Evolutionary conservation across 1,140 invertebrate genomes (phyloP), one percentile per base, ranked within the genome.

Genomic region (Drosophila yakuba): DNA sequence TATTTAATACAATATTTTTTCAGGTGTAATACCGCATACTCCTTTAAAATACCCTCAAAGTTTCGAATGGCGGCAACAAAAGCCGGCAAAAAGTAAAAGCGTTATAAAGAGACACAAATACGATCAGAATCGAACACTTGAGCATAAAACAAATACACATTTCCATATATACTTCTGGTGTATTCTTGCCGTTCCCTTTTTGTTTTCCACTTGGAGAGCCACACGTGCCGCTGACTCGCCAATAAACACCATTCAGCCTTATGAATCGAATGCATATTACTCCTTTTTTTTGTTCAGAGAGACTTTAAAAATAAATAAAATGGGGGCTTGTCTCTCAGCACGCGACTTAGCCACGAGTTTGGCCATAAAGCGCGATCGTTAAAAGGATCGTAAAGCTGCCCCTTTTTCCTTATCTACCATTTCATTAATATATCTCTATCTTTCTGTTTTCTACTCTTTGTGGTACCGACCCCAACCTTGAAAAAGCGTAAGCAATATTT

Each of bases 201-300:
- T 10, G 15, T 45, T 15, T 52, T 44, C 36, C 15, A 54, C 35
- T 48, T 41, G 41, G 71, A 75, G 73, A 75, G 73, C 71, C 52
- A 51, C 73, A 75, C 73, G 73, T 75, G 73, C 64, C 73, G 52
- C 64, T 41, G 63, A 69, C 43, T 25, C 5, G 38, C 5, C 64
- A 23, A 20, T 36, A 45, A 59, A 59, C n/a, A 32, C 4, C 15
- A 48, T 20, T 35, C n/a, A 51, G 25, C 3, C 17, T 45, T 17
- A 6, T 8, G 14, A 14, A 14, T 7, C 11, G 10, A 15, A 35
- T 39, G 5, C 15, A 25, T 43, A 5, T 2, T 32, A 66, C 64
- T 68, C 61, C 60, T 68, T 54, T 52, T 14, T 12, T 38, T 14
- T 12, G 11, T 10, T 32, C 0, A 8, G 32, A 7, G 7, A 20